Conservation (phyloP, 2,888 invertebrate genomes). For the Eristalinus aeneus region DNA sequence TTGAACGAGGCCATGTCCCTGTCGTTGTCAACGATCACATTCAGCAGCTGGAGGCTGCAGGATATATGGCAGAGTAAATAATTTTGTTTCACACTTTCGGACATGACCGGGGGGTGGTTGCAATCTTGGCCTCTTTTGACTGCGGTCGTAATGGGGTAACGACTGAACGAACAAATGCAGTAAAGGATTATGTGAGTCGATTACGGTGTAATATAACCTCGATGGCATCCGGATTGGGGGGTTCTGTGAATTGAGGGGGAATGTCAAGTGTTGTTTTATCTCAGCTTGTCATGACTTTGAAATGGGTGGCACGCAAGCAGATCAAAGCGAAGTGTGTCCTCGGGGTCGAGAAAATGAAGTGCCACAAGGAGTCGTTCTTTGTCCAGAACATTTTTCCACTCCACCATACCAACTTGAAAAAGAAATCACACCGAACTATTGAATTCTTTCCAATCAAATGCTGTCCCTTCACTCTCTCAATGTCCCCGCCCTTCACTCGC, state of each 20-base stretch:
- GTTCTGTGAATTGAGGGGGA: constrained; percentile 1
- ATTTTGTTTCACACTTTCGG: background rate
- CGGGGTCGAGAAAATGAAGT: background rate
- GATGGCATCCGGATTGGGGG: background rate
- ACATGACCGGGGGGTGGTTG: background rate
- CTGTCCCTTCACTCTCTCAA: background rate
- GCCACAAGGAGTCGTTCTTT: background rate
- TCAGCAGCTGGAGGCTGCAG: background rate
- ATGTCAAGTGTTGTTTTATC: background rate
- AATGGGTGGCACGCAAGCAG: too few species aligned
- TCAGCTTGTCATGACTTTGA: too few species aligned
- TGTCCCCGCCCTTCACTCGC: background rate
- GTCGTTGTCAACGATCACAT: background rate
- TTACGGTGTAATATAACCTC: constrained; percentile 36
- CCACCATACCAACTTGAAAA: background rate
- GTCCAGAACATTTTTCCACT: background rate
- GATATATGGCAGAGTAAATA: background rate
- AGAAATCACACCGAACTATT: background rate
- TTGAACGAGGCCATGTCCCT: background rate
- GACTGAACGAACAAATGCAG: constrained; percentile 9
- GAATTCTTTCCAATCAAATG: background rate
- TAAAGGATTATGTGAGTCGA: constrained; percentile 24
- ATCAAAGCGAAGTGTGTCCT: too few species aligned
- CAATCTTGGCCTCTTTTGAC: background rate
- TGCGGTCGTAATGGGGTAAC: constrained; percentile 4